Evolutionary conservation across 2,888 invertebrate species (phyloP), one percentile per base, ranked within the genome.

Genomic region (Hymenopus coronatus): DNA sequence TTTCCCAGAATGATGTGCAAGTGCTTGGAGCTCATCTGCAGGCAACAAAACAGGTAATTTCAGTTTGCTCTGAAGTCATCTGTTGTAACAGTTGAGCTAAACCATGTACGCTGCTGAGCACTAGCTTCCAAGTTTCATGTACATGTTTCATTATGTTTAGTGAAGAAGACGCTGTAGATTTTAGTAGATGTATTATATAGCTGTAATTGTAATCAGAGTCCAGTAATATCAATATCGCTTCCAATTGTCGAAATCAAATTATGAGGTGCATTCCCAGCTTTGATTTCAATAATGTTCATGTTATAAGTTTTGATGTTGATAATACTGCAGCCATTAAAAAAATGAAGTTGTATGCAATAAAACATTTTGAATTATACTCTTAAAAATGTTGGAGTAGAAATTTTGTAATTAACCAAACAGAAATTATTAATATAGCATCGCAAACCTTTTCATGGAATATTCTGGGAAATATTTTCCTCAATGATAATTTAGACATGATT

Each of bases 391-490:
- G 20, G 20, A 70, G 54, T 70, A 70, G 54, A 70, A 70, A 70
- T 70, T 70, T 70, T 70, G 54, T 70, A 70, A 70, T 70, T 70
- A 70, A 70, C 27, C 28, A n/a, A 86, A 40, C 28, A 2, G n/a
- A 30, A 33, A 20, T 82, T 88, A 25, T 88, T 33, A 30, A 30
- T 25, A 27, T 33, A 25, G 40, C 83, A 82, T 30, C 70, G 27
- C 70, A 70, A 28, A 88, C 83, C 14, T 83, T 84, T 87, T 85
- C 54, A 30, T 33, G 82, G 87, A 82, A 82, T 82, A 89, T 89
- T 89, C 89, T 89, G 89, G 89, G 89, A 89, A 89, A 89, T 81
- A 89, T 89, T 89, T 87, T 89, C 86, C 89, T 87, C 30, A 28
- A 82, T 20, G 86, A 30, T 87, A 33, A 82, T 70, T 70, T 70